Base-by-base conservation (phyloP, 2,888 invertebrate species). In the Melanophora roralis region DNA sequence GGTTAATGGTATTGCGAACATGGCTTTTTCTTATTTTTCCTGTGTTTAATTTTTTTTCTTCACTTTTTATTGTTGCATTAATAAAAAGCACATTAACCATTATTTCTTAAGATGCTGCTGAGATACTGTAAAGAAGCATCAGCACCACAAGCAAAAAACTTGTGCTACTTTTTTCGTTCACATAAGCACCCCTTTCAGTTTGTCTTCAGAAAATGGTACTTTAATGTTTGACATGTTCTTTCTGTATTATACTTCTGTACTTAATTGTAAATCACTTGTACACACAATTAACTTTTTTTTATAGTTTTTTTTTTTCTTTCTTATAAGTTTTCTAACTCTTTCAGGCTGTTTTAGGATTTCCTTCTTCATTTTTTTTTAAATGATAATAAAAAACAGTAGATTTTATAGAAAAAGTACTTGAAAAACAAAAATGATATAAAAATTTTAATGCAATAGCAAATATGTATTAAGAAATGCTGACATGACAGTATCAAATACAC, bases 251-350 rank as follows among this genome's bases (percentile, higher is more conserved):
- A 57, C 16, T 27, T 27, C 27, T 27, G 3, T 27, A 5, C 27
- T 27, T 27, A 38, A 40, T 74, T 74, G 73, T 74, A 65, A 65
- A 27, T 55, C 53, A 74, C 62, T 72, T 62, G 40, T 43, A 57
- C 64, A 71, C 71, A 64, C 73, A 78, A 78, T 78, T 78, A 78
- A 73, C 68, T 73, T 73, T 49, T 62, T 27, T 49, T 12, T 47
- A 43, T 36, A 64, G 49, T 64, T 77, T 77, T 71, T 14, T 53
- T 7, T 36, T 27, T 5, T 5, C 6, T 27, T 38, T 32, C n/a
- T n/a, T n/a, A n/a, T n/a, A n/a, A n/a, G n/a, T 57, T 77, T 51
- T 40, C 53, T 49, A 53, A 45, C 45, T 51, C 49, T 68, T 36
- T 32, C 38, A 9, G 2, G 12, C 12, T 38, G 2, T 72, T 73